These are phyloP conservation scores for Ameiurus melas DNA, from an alignment of 2,113 vertebrate genomes.

Conservation along the genomic window DNA sequence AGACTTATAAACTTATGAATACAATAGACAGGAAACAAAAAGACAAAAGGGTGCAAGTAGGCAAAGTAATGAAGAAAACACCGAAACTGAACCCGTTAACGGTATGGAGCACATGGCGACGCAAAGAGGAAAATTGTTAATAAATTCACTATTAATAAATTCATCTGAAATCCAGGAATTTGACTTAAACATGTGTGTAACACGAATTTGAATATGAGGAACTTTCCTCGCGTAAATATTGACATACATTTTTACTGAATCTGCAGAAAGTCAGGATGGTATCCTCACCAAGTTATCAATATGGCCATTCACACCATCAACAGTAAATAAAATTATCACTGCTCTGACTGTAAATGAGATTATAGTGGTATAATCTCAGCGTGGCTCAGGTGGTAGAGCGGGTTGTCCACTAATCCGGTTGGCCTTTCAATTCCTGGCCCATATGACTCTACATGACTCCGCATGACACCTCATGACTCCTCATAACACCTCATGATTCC, in stretches of 20 bases:
- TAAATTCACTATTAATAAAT: background rate
- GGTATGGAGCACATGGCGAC: background rate
- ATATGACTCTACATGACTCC: too few relatives aligned
- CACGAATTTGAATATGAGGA: too few relatives aligned
- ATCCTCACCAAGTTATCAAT: background rate
- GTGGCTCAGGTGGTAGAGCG: too few relatives aligned
- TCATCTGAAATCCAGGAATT: too few relatives aligned
- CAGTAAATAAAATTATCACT: background rate
- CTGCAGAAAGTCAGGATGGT: background rate
- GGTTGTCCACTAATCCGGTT: too few relatives aligned
- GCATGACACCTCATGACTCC: too few relatives aligned
- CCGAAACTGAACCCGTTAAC: background rate
- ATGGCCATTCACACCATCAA: background rate
- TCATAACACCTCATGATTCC: too few relatives aligned
- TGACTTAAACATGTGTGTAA: background rate
- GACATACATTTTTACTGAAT: background rate
- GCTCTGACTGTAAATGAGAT: background rate
- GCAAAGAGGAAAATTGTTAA: background rate
- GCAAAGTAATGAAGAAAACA: background rate
- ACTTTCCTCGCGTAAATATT: too few relatives aligned
- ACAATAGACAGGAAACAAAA: background rate
- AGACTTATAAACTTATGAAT: background rate
- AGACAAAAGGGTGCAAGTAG: background rate
- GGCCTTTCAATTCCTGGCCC: too few relatives aligned
- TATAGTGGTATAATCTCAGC: too few relatives aligned